Conservation (phyloP, 2,797 vertebrate species). For the Coregonus suidteri region DNA sequence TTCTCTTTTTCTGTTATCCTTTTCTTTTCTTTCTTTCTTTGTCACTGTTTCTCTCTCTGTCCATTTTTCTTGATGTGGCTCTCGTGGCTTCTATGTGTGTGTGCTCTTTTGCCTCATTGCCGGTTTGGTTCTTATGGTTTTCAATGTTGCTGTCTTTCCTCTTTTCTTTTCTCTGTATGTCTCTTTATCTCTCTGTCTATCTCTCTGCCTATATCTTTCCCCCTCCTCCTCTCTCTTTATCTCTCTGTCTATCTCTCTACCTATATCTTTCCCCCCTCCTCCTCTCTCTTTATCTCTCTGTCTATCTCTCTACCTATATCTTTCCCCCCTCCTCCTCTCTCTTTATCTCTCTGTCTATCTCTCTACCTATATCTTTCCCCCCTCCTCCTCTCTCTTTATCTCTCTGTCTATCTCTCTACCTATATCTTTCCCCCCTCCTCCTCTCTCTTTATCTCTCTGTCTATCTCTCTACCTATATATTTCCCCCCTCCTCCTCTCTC, state of each 20-base stretch:
- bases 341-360: too few species aligned
- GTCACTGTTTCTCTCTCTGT: constrained; percentile 18
- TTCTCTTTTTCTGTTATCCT: constrained; percentile 67
- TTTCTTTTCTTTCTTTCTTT: constrained; percentile 66
- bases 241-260: background rate
- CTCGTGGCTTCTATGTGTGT: constrained; percentile 34
- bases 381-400: too few species aligned
- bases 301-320: background rate
- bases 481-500: constrained; percentile 15
- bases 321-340: background rate
- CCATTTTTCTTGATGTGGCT: constrained; percentile 19
- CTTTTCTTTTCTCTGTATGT: constrained; percentile 12
- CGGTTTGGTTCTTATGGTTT: constrained; percentile 24
- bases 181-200: too few species aligned
- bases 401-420: background rate
- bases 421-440: background rate
- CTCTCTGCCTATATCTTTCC: background rate
- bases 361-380: background rate
- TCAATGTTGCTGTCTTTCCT: constrained; percentile 19
- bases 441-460: background rate
- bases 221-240: constrained; percentile 2
- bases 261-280: background rate
- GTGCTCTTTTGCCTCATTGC: constrained; percentile 27
- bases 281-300: background rate
- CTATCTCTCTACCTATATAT: background rate